Evolutionary conservation across 2,888 invertebrate species (phyloP), one percentile per base, ranked within the genome.

Genomic region (Sesia bembeciformis): DNA sequence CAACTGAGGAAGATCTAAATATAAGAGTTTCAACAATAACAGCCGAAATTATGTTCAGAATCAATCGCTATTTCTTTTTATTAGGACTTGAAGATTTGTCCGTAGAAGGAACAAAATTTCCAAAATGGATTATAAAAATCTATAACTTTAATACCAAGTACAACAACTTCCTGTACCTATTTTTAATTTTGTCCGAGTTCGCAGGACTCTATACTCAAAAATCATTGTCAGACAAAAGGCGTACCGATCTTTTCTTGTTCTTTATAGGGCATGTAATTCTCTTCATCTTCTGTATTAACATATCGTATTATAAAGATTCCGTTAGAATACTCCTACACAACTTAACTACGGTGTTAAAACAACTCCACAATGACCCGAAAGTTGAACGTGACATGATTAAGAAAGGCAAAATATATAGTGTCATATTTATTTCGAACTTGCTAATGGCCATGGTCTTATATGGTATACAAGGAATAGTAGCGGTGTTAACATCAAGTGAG

Each of bases 351-450:
- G 55, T 7, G 0, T 54, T 80, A 40, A 81, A 79, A 55, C 54
- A 54, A 3, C 53, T 63, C 0, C 62, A 73, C 56, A 81, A 77
- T 52, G 76, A 83, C 54, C 53, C 55, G 0, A 57, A 62, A 3
- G 65, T 79, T 4, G 81, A 84, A 49, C 58, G 54, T 51, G 56
- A 65, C 5, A 78, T 81, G 76, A 69, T 83, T 4, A 65, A 55
- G 41, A 74, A 62, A 49, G 60, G 67, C 0, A 59, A 60, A 46
- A 40, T 62, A 3, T 76, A 69, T 42, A 56, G 68, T 0, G 46
- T 56, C 0, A 63, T 68, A 0, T 66, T 72, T 42, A 4, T 66
- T 0, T 46, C 54, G 1, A 55, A 61, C 8, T 56, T 58, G 39
- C 46, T 52, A 40, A 8, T 53, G 1, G 54, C 67, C 0, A 42